Evolutionary conservation across 2,888 invertebrate genomes (phyloP), one percentile per base, ranked within the genome.

Genomic region (Luffia ferchaultella): DNA sequence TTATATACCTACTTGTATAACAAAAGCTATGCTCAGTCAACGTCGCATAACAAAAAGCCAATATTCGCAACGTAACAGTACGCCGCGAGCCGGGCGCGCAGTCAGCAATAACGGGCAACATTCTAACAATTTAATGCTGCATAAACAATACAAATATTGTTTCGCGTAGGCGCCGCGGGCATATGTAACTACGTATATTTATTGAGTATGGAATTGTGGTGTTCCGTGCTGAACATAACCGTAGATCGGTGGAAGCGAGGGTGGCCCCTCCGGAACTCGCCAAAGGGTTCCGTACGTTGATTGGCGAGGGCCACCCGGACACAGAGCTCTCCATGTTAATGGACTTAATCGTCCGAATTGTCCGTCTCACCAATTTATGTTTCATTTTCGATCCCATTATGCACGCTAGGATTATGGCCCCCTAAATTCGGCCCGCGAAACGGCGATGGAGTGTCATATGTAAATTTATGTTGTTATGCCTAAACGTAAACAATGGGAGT

Each of bases 331-430:
- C 68, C 69, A 69, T 73, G 82, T 82, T 83, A 83, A 83, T 83
- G 75, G 78, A 69, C 68, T 79, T 82, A 83, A 83, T 83, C 76
- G 80, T 69, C 71, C 66, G 68, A 67, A 71, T 69, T 73, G 78
- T 79, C 75, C 74, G 68, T 76, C 71, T 70, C 63, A 62, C 64
- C 75, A 75, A 82, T 82, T 83, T 83, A 83, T 82, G 83, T 79
- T 79, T 80, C 79, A 82, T 83, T 82, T 79, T 80, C 78, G 79
- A 82, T 83, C 78, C 77, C 71, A 74, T 79, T 82, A 79, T 73
- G 74, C 73, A 67, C 65, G 67, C 64, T 53, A 50, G 80, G 79
- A 79, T 80, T 78, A 80, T 73, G 66, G 64, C 62, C 70, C 74
- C 69, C 64, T 62, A 58, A 65, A 62, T 63, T 65, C 58, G 59